A percentile compares a stretch with the other conserved stretches of the same genome.
Evolutionary conservation across 2,888 invertebrate species (phyloP).

Genomic region (Balanococcus diminutus): DNA sequence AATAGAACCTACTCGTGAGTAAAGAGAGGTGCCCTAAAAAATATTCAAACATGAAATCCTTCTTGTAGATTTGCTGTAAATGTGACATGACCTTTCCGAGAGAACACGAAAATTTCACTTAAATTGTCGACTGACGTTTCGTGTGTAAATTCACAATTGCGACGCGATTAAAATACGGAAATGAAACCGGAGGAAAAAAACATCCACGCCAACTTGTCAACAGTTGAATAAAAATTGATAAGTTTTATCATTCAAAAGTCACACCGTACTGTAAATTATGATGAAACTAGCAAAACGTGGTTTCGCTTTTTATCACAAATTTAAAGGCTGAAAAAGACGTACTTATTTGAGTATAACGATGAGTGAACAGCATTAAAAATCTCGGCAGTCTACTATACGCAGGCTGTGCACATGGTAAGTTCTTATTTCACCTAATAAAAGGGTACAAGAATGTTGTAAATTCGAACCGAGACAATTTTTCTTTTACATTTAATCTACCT

Average conservation of each 20-base stretch:
- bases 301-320: background rate
- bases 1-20: too few species aligned
- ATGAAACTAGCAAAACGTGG: background rate
- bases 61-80: too few species aligned
- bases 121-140: too few species aligned
- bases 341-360: background rate
- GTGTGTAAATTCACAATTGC: too few species aligned
- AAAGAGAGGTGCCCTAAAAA: too few species aligned
- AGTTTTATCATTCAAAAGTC: slow-evolving; percentile 14
- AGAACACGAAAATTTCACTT: too few species aligned
- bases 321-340: background rate
- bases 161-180: slow-evolving; percentile 6
- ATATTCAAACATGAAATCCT: too few species aligned
- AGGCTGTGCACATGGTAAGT: background rate
- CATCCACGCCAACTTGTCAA: background rate
- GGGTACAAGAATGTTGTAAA: background rate
- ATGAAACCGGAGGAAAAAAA: background rate
- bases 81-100: too few species aligned
- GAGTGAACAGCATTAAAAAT: slow-evolving; percentile 22
- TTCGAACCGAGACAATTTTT: slow-evolving; percentile 36
- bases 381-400: background rate
- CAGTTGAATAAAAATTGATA: background rate
- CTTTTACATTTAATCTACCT: slow-evolving; percentile 25
- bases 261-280: background rate
- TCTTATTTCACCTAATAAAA: slow-evolving; percentile 33